phyloP scores from a whole-genome alignment of 2,113 vertebrate species.

The Xiphias gladius region DNA sequence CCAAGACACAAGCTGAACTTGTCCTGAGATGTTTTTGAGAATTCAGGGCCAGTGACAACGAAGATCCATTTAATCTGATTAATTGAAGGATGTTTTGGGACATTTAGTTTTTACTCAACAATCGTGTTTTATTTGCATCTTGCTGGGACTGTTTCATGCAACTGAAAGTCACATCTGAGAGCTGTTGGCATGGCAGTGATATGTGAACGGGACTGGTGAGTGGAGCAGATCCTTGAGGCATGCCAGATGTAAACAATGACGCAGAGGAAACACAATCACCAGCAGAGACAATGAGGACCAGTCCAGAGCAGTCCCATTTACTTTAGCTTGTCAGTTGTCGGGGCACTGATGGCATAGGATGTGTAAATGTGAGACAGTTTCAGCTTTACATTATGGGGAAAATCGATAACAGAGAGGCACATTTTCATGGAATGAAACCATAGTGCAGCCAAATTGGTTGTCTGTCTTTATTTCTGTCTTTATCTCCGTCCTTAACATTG shows the following conservation, averaged over 20 bases:
- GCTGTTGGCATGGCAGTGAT: constrained; percentile 27
- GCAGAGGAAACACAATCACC: constrained; percentile 30
- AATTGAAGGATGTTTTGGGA: neutral
- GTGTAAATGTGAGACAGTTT: neutral
- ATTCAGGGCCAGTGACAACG: neutral
- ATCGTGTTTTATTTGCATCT: neutral
- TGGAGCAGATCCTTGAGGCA: constrained; percentile 11
- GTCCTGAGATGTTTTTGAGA: neutral
- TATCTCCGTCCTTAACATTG: neutral
- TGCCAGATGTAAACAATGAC: constrained; percentile 36
- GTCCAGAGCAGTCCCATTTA: neutral
- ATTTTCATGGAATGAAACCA: neutral
- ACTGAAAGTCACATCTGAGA: constrained; percentile 17
- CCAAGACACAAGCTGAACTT: neutral
- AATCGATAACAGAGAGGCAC: neutral
- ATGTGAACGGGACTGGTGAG: constrained; percentile 10
- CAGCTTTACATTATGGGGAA: neutral
- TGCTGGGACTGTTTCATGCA: constrained; percentile 16
- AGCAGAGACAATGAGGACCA: constrained; percentile 6
- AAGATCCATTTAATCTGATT: neutral
- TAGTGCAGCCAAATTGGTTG: neutral
- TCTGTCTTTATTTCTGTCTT: neutral
- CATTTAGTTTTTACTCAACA: neutral
- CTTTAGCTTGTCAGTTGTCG: constrained; percentile 6
- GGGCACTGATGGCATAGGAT: neutral